Evolutionary conservation across 2,113 vertebrate species (phyloP).

Genomic region (Raja brachyura): DNA sequence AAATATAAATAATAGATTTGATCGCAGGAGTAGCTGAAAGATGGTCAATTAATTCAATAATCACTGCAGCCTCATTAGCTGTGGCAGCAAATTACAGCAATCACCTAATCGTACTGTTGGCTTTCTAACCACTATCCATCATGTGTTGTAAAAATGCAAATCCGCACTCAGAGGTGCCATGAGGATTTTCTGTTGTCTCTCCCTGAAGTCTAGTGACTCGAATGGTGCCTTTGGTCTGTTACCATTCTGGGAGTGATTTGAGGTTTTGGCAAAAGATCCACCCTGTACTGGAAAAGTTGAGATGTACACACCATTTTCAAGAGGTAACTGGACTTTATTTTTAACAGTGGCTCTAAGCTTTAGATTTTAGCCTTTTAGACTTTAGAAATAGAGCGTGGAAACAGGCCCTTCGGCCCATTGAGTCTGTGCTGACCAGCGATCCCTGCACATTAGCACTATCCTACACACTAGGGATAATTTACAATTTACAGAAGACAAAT

Average conservation of each 20-base stretch:
- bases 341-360: background rate
- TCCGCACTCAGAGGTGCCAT: background rate
- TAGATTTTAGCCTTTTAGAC: too few species aligned
- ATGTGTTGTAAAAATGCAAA: slow-evolving; percentile 10
- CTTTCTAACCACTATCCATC: background rate
- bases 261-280: background rate
- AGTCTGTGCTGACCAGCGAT: too few species aligned
- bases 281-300: background rate
- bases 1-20: slow-evolving; percentile 33
- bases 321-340: background rate
- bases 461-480: too few species aligned
- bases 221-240: background rate
- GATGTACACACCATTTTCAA: background rate
- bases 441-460: too few species aligned
- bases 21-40: background rate
- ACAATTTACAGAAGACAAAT: too few species aligned
- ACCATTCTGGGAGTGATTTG: background rate
- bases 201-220: background rate
- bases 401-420: too few species aligned
- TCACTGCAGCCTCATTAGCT: background rate
- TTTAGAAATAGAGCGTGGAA: too few species aligned
- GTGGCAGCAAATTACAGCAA: slow-evolving; percentile 21
- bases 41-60: slow-evolving; percentile 34
- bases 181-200: background rate
- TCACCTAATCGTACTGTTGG: slow-evolving; percentile 6